Percentiles rank a stretch among this genome's conserved stretches.
phyloP scores from a whole-genome alignment of 2,888 invertebrate genomes.

The Ditylenchus weischeri region DNA sequence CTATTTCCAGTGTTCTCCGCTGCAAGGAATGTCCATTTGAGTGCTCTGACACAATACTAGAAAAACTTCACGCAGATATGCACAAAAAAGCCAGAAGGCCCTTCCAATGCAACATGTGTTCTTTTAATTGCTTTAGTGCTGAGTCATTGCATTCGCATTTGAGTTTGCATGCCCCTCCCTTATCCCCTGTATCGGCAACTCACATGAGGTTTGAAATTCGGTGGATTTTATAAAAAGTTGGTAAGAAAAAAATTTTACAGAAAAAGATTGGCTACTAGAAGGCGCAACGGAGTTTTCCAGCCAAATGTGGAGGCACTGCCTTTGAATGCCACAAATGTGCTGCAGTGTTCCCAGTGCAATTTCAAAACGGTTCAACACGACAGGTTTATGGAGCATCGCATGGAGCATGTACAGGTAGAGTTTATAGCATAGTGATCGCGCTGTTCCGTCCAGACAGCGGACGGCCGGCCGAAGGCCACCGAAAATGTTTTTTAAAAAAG shows the following conservation, averaged over 20 bases:
- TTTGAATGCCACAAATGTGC: conserved; percentile 30
- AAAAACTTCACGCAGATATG: conserved; percentile 37
- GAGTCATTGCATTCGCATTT: conserved; percentile 38
- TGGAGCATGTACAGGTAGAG: conserved; percentile 36
- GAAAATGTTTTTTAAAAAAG: too few species aligned
- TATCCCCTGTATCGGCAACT: conserved; percentile 11
- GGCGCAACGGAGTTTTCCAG: conserved; percentile 2
- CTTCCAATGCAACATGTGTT: conserved; percentile 37
- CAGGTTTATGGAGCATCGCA: conserved; percentile 35
- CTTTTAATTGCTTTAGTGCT: conserved; percentile 34
- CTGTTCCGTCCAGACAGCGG: too few species aligned
- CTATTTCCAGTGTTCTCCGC: background rate
- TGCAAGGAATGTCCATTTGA: conserved; percentile 26
- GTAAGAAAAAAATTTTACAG: too few species aligned
- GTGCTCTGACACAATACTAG: conserved; percentile 21
- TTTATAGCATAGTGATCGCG: too few species aligned
- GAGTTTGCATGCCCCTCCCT: conserved; percentile 31
- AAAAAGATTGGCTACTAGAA: background rate
- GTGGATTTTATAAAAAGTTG: too few species aligned
- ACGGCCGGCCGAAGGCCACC: too few species aligned
- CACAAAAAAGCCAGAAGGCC: conserved; percentile 27
- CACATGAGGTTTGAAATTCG: background rate
- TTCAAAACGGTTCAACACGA: conserved; percentile 34
- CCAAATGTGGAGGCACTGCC: conserved; percentile 30
- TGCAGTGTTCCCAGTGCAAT: conserved; percentile 39